Conservation (phyloP, 2,113 vertebrate genomes). For the Rhabdornis inornatus region DNA sequence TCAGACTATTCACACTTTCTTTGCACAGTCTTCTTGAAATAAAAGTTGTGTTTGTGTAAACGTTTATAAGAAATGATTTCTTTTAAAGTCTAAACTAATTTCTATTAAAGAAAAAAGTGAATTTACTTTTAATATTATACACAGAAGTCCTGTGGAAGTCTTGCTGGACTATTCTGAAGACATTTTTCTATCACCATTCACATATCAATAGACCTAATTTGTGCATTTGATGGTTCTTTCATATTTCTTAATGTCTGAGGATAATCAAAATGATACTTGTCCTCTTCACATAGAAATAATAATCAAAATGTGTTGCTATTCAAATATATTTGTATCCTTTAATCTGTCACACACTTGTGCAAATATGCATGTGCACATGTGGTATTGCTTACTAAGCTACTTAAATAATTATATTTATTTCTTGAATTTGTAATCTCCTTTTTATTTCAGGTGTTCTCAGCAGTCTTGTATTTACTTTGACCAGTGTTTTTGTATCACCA, state of each 20-base stretch:
- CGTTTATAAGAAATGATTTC: neutral
- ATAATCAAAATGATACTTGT: neutral
- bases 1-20: neutral
- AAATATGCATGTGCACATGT: neutral
- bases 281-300: neutral
- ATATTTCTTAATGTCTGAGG: neutral
- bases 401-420: neutral
- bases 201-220: neutral
- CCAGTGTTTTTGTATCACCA: neutral
- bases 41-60: neutral
- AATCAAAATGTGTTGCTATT: neutral
- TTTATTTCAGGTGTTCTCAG: neutral
- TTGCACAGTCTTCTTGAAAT: neutral
- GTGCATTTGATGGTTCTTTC: neutral
- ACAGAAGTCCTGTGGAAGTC: neutral
- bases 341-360: neutral
- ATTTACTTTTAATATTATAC: neutral
- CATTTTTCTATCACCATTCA: neutral
- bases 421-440: neutral
- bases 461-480: neutral
- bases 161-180: neutral
- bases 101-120: neutral
- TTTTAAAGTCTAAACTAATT: neutral
- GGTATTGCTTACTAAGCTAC: neutral
- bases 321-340: neutral